Conservation (phyloP, 2,888 invertebrate genomes). For the Taphrorychus bicolor region DNA sequence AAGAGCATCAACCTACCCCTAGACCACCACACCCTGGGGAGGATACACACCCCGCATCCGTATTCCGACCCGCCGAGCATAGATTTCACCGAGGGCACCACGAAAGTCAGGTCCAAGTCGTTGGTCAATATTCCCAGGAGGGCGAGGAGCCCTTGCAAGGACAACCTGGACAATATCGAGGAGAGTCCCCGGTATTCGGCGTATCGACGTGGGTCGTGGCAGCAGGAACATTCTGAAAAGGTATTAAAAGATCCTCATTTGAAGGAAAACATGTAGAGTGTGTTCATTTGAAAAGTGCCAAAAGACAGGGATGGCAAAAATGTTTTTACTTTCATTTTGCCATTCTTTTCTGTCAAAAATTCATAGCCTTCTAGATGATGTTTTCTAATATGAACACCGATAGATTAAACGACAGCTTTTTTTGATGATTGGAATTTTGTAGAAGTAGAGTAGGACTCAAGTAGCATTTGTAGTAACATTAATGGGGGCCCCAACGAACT, state of each 20-base stretch:
- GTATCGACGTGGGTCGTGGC: slow-evolving; percentile 52
- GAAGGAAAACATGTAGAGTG: too few species aligned
- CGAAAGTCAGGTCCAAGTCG: slow-evolving; percentile 49
- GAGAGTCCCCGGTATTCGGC: slow-evolving; percentile 49
- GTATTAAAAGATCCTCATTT: slow-evolving; percentile 41
- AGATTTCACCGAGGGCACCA: slow-evolving; percentile 14
- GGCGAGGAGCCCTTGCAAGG: slow-evolving; percentile 36
- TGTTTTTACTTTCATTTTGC: too few species aligned
- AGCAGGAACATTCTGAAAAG: slow-evolving; percentile 48
- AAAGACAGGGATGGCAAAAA: too few species aligned
- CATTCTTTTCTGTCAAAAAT: too few species aligned
- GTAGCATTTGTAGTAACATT: too few species aligned
- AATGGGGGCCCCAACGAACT: too few species aligned
- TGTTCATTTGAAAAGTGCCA: too few species aligned
- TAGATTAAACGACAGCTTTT: too few species aligned
- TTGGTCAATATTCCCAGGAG: slow-evolving; percentile 44
- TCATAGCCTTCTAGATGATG: too few species aligned
- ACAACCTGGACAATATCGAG: slow-evolving; percentile 54
- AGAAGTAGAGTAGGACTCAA: too few species aligned
- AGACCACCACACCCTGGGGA: slow-evolving; percentile 14
- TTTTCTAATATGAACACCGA: too few species aligned
- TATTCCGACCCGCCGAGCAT: slow-evolving; percentile 13
- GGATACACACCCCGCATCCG: slow-evolving; percentile 29
- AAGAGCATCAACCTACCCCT: slow-evolving; percentile 33
- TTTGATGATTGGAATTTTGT: too few species aligned